Percentiles rank a stretch among this genome's conserved stretches.
phyloP scores from a whole-genome alignment of 2,888 invertebrate species.

The Hoplodrina ambigua region DNA sequence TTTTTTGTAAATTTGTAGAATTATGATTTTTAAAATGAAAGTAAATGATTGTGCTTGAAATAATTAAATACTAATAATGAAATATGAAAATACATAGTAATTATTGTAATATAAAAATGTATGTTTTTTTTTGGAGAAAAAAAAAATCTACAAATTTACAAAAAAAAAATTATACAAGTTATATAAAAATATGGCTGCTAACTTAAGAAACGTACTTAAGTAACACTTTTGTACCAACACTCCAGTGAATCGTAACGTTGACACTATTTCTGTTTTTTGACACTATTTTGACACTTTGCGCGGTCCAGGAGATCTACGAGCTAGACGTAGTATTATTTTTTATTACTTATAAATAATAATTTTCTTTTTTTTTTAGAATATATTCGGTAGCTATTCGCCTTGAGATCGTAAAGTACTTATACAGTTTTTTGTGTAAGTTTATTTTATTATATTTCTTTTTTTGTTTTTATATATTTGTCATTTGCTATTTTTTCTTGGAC shows the following conservation, averaged over 20 bases:
- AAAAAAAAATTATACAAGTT: constrained; percentile 15
- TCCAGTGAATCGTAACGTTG: constrained; percentile 73
- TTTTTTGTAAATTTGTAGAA: constrained; percentile 58
- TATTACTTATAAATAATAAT: constrained; percentile 57
- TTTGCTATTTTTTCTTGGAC: constrained; percentile 55
- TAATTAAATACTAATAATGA: constrained; percentile 47
- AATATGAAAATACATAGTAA: constrained; percentile 52
- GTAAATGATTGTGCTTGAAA: constrained; percentile 49
- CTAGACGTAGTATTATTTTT: constrained; percentile 65
- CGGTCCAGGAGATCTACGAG: constrained; percentile 65
- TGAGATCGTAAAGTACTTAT: constrained; percentile 58
- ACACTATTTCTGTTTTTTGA: constrained; percentile 30
- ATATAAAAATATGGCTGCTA: constrained; percentile 76
- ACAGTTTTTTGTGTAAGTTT: constrained; percentile 50
- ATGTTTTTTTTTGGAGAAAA: constrained; percentile 15
- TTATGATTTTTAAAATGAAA: constrained; percentile 19
- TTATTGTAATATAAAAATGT: constrained; percentile 56
- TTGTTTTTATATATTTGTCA: constrained; percentile 40
- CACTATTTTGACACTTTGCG: constrained; percentile 44
- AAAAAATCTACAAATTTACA: constrained; percentile 62
- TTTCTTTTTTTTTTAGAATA: constrained; percentile 55
- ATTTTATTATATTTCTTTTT: constrained; percentile 33
- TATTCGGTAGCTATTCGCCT: constrained; percentile 70
- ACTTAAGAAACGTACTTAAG: constrained; percentile 83
- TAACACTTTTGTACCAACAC: constrained; percentile 71